These are phyloP conservation scores for Chionoecetes opilio DNA, from an alignment of 1,140 invertebrate genomes.

Conservation along the genomic window DNA sequence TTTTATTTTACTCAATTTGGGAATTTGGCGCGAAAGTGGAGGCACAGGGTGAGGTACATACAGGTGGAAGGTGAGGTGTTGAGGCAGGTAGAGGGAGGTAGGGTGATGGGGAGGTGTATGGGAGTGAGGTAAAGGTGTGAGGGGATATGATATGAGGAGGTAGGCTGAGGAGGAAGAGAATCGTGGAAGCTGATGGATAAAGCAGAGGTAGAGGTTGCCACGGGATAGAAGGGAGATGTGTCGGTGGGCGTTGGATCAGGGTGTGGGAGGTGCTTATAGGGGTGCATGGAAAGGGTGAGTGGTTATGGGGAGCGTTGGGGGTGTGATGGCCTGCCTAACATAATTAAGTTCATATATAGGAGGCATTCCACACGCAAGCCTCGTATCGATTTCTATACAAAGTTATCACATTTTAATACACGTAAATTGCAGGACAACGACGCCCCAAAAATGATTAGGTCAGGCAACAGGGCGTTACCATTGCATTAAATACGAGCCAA, in stretches of 20 bases:
- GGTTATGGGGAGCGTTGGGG: background rate
- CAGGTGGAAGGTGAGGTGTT: background rate
- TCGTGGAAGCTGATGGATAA: background rate
- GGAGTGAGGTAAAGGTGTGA: background rate
- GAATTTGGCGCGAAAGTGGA: background rate
- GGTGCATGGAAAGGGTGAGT: background rate
- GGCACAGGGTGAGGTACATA: background rate
- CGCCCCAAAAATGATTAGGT: slow-evolving; percentile 18
- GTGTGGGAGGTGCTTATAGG: background rate
- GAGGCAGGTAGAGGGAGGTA: too few relatives aligned
- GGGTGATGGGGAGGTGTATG: background rate
- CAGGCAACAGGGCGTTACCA: slow-evolving; percentile 15
- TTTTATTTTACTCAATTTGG: background rate
- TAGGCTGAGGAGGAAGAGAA: background rate
- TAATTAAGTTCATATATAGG: slow-evolving; percentile 18
- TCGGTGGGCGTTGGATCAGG: background rate
- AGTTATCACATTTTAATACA: slow-evolving; percentile 31
- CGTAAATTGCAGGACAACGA: slow-evolving; percentile 16
- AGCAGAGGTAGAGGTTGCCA: background rate
- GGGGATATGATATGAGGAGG: background rate
- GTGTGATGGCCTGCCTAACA: slow-evolving; percentile 3
- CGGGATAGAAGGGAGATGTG: background rate
- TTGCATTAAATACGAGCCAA: slow-evolving; percentile 29
- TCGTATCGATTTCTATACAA: slow-evolving; percentile 21
- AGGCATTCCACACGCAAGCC: slow-evolving; percentile 24